Conservation (phyloP, 1,140 invertebrate genomes). For the Tigriopus japonicus region DNA sequence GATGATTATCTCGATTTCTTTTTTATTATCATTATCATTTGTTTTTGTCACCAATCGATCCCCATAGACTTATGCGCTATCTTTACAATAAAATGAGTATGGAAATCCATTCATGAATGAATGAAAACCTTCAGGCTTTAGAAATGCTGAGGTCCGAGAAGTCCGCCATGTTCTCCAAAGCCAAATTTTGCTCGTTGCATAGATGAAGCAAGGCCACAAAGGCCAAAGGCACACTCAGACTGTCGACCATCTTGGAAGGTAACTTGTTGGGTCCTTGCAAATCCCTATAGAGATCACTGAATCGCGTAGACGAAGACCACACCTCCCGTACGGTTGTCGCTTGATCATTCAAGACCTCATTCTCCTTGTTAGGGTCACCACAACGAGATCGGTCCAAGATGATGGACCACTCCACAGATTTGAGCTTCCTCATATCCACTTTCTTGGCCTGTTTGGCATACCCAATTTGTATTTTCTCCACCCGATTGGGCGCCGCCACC, state of each 20-base stretch:
- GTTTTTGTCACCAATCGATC: too few relatives aligned
- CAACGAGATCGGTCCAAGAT: slow-evolving; percentile 18
- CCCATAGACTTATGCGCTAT: too few relatives aligned
- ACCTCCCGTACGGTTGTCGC: background rate
- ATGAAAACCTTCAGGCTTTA: too few relatives aligned
- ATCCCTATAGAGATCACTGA: slow-evolving; percentile 35
- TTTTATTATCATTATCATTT: too few relatives aligned
- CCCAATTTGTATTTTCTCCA: slow-evolving; percentile 43
- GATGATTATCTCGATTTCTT: too few relatives aligned
- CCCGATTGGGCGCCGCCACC: slow-evolving; percentile 35
- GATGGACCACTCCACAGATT: slow-evolving; percentile 45
- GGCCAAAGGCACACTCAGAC: slow-evolving; percentile 48
- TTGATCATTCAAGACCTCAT: background rate
- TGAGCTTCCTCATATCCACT: slow-evolving; percentile 55
- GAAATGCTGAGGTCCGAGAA: slow-evolving; percentile 17
- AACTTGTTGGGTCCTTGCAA: slow-evolving; percentile 34
- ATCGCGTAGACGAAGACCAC: slow-evolving; percentile 19
- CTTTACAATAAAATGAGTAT: too few relatives aligned
- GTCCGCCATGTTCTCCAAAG: slow-evolving; percentile 11
- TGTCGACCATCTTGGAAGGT: slow-evolving; percentile 38
- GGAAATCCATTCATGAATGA: background rate
- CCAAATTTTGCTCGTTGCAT: slow-evolving; percentile 45
- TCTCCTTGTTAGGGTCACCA: background rate
- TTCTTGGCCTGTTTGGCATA: slow-evolving; percentile 57
- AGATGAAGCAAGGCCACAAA: slow-evolving; percentile 50